phyloP scores from a whole-genome alignment of 2,797 vertebrate species.

The Sebastes minor region DNA sequence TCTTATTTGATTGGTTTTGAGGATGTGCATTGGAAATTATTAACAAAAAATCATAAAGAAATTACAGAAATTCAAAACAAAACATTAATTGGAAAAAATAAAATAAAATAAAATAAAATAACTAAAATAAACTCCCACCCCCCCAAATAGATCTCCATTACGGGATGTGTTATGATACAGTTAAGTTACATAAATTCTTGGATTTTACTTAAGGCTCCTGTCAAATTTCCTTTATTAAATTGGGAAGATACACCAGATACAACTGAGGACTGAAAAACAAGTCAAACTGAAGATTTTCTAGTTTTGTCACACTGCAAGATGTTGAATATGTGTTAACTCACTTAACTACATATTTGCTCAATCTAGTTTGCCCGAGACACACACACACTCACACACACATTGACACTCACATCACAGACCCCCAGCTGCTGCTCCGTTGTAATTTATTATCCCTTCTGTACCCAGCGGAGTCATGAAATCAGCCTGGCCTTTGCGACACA shows the following conservation, averaged over 20 bases:
- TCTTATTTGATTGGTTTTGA: no score
- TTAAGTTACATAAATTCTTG: no score
- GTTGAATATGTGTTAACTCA: constrained; percentile 17
- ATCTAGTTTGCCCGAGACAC: background rate
- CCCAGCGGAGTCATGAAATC: constrained; percentile 81
- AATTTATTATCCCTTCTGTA: constrained; percentile 79
- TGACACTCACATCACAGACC: constrained; percentile 58
- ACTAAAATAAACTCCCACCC: no score
- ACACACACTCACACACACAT: constrained; percentile 7
- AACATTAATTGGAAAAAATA: no score
- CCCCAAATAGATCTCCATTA: no score
- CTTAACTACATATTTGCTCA: constrained; percentile 19
- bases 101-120: no score
- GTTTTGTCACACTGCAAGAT: constrained; percentile 2
- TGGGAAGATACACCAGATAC: background rate
- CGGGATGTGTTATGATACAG: no score
- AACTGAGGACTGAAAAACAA: background rate
- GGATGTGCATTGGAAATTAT: no score
- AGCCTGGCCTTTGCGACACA: constrained; percentile 62
- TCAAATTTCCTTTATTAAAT: background rate
- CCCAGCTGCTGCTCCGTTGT: constrained; percentile 77
- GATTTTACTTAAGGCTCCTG: no score
- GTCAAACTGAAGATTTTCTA: background rate
- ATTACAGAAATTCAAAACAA: no score
- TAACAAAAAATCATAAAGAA: no score